Percentiles rank a stretch among this genome's conserved stretches.
Conservation (phyloP, 2,888 invertebrate species). For the Antitype chi region DNA sequence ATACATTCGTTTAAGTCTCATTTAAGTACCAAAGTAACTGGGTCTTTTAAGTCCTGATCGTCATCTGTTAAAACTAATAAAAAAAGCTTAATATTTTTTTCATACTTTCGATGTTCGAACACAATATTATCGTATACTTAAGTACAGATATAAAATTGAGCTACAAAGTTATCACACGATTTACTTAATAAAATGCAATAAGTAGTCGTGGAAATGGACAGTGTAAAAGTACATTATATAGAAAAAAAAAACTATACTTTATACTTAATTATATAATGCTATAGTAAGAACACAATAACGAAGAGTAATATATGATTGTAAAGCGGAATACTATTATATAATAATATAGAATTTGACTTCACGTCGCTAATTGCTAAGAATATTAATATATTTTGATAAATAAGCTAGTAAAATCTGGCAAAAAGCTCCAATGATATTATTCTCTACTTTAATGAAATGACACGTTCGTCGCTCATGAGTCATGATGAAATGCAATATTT, state of each 20-base stretch:
- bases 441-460: constrained; percentile 38
- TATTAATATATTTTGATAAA: constrained; percentile 65
- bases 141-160: constrained; percentile 86
- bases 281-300: constrained; percentile 80
- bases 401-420: constrained; percentile 47
- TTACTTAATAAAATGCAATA: constrained; percentile 79
- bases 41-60: constrained; percentile 60
- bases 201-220: constrained; percentile 80
- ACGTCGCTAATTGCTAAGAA: constrained; percentile 86
- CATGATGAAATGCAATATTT: constrained; percentile 49
- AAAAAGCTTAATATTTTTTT: constrained; percentile 38
- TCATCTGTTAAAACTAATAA: constrained; percentile 46
- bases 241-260: constrained; percentile 64
- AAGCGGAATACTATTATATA: constrained; percentile 71
- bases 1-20: constrained; percentile 57
- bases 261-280: constrained; percentile 76
- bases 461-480: constrained; percentile 23
- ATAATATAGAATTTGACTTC: constrained; percentile 69
- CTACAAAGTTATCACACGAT: constrained; percentile 83
- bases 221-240: constrained; percentile 69
- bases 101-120: constrained; percentile 80
- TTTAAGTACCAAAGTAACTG: constrained; percentile 59
- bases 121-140: constrained; percentile 79
- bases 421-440: constrained; percentile 40
- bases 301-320: constrained; percentile 70